These are phyloP conservation scores for Muraenolepis orangiensis DNA, from an alignment of 2,797 vertebrate genomes.

Conservation along the genomic window DNA sequence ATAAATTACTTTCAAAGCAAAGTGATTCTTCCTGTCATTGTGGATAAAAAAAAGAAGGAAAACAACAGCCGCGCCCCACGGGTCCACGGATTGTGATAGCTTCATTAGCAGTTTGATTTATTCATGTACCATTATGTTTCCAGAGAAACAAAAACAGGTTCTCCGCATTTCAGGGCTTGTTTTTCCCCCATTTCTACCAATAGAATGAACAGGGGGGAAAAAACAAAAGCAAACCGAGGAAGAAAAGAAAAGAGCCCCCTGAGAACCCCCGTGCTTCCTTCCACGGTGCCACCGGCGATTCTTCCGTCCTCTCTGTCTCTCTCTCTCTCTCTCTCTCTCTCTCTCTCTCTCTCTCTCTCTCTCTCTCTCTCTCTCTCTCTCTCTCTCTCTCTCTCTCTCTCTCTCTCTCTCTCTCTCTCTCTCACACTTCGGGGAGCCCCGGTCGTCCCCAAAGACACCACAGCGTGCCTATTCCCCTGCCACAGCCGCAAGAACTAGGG, in stretches of 20 bases:
- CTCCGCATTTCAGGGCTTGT: constrained; percentile 36
- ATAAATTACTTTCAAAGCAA: no score
- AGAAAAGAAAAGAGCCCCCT: constrained; percentile 18
- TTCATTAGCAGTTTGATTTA: constrained; percentile 32
- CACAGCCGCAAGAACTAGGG: constrained; percentile 58
- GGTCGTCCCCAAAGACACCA: constrained; percentile 60
- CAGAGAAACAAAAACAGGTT: constrained; percentile 48
- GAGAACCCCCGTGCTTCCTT: constrained; percentile 46
- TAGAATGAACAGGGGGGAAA: constrained; percentile 29
- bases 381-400: constrained; percentile 37
- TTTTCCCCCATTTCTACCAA: not conserved
- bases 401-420: constrained; percentile 31
- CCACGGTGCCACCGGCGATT: constrained; percentile 54
- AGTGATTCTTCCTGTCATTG: not conserved
- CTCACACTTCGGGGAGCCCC: constrained; percentile 54
- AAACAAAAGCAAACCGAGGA: constrained; percentile 37
- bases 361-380: constrained; percentile 33
- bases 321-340: constrained; percentile 41
- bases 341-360: constrained; percentile 41
- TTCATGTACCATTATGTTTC: constrained; percentile 35
- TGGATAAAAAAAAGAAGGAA: not conserved
- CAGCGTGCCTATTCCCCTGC: constrained; percentile 33
- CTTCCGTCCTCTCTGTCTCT: constrained; percentile 48
- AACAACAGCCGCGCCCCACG: not conserved
- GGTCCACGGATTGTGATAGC: constrained; percentile 28